Percentiles rank a stretch among this genome's conserved stretches.
Evolutionary conservation across 1,140 invertebrate species (phyloP).

Genomic region (Drosophila saltans): DNA sequence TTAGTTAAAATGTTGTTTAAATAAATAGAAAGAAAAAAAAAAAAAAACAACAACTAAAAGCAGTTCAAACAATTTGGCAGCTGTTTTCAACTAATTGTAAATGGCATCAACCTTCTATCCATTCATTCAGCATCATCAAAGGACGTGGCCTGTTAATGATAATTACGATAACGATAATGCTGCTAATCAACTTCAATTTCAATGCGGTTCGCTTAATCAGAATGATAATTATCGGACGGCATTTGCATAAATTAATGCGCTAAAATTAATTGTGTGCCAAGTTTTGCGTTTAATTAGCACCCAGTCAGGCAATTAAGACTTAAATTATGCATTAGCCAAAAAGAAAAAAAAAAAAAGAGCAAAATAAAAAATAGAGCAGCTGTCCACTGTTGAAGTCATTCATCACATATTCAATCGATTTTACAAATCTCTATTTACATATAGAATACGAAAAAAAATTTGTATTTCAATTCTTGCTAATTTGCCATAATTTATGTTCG

Average conservation of each 20-base stretch:
- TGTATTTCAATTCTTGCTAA: neutral
- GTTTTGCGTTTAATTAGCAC: slow-evolving; percentile 47
- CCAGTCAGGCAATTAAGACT: slow-evolving; percentile 23
- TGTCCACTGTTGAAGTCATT: neutral
- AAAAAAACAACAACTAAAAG: neutral
- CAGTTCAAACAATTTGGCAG: slow-evolving; percentile 9
- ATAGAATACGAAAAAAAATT: neutral
- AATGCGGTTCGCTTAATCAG: slow-evolving; percentile 54
- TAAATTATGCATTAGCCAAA: slow-evolving; percentile 24
- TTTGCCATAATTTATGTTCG: neutral
- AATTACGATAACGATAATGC: neutral
- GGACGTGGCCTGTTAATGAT: neutral
- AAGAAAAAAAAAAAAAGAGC: neutral
- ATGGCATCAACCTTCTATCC: neutral
- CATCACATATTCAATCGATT: neutral
- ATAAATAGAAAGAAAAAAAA: neutral
- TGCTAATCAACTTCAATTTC: slow-evolving; percentile 45
- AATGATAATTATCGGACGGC: slow-evolving; percentile 39
- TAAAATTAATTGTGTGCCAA: slow-evolving; percentile 25
- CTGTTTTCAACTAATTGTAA: slow-evolving; percentile 27
- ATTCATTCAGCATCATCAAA: no score
- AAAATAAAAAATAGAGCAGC: neutral
- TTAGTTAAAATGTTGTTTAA: neutral
- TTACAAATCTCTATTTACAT: neutral
- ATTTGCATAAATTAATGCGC: slow-evolving; percentile 62